Evolutionary conservation across 2,888 invertebrate species (phyloP).

Genomic region (Troilus luridus): DNA sequence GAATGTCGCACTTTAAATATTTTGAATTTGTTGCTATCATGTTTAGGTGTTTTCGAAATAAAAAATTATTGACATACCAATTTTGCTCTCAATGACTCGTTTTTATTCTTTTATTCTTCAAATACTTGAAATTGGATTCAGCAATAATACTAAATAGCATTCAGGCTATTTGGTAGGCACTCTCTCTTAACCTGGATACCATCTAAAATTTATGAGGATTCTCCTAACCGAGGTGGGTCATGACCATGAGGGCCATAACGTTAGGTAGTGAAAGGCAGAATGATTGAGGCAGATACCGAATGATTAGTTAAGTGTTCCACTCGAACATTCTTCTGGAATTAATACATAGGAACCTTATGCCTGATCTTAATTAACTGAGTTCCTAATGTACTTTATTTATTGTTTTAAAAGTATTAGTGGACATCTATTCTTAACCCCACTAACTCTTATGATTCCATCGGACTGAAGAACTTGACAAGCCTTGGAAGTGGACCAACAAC

Average conservation of each 20-base stretch:
- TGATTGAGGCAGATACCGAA: background rate
- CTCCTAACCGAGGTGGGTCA: background rate
- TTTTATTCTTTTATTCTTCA: no score
- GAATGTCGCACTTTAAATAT: no score
- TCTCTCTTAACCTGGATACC: background rate
- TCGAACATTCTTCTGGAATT: background rate
- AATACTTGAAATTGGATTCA: background rate
- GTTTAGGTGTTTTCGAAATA: no score
- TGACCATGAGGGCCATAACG: background rate
- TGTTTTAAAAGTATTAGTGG: no score
- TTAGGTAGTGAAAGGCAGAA: background rate
- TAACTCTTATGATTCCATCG: background rate
- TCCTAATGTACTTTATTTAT: no score
- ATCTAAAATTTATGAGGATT: background rate
- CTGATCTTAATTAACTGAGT: no score
- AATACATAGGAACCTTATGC: no score
- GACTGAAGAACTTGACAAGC: background rate
- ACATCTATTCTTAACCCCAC: background rate
- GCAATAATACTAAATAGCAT: background rate
- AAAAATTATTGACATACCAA: no score
- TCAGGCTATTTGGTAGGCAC: background rate
- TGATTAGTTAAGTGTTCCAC: background rate
- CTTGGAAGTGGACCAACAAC: background rate
- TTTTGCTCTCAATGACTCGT: no score
- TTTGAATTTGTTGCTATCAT: no score